Percentiles rank a stretch among this genome's conserved stretches.
These are phyloP conservation scores for Lasioglossum baleicum DNA, from an alignment of 1,140 invertebrate genomes.

Conservation along the genomic window DNA sequence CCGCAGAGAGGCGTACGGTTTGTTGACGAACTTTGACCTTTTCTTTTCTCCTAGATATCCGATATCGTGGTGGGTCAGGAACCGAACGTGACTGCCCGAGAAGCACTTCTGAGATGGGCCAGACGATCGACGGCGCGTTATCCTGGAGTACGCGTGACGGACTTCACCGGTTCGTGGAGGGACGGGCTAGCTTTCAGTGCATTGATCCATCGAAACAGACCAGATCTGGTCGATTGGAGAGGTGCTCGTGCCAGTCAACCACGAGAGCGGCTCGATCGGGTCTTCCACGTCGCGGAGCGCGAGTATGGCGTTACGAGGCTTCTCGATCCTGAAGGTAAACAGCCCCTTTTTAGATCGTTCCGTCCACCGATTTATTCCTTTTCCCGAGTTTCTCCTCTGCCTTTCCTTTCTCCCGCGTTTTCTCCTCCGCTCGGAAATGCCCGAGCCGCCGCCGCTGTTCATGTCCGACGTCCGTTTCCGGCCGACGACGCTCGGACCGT, in stretches of 20 bases:
- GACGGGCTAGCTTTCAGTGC: conserved; percentile 99
- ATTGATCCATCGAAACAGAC: conserved; percentile 98
- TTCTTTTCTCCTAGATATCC: conserved; percentile 91
- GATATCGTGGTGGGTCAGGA: conserved; percentile 98
- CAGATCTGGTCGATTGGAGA: conserved; percentile 97
- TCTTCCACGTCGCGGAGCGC: conserved; percentile 97
- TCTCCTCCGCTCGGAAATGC: no score
- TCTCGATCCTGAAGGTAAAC: conserved; percentile 97
- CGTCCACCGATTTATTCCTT: background rate
- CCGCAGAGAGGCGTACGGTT: no score
- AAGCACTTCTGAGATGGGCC: conserved; percentile 97
- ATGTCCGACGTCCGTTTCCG: no score
- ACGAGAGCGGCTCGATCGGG: conserved; percentile 95
- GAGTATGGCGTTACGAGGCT: conserved; percentile 99
- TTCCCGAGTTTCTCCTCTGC: background rate
- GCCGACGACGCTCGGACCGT: no score
- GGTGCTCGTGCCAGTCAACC: conserved; percentile 87
- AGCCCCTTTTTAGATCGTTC: no score
- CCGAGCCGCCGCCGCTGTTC: no score
- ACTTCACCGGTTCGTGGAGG: conserved; percentile 98
- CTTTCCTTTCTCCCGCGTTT: no score
- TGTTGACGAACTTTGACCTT: no score
- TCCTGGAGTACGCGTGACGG: conserved; percentile 95
- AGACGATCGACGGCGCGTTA: conserved; percentile 96
- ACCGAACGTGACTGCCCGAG: conserved; percentile 95